Conservation (phyloP, 2,888 invertebrate species). For the Enoplolaimus lenunculus region DNA sequence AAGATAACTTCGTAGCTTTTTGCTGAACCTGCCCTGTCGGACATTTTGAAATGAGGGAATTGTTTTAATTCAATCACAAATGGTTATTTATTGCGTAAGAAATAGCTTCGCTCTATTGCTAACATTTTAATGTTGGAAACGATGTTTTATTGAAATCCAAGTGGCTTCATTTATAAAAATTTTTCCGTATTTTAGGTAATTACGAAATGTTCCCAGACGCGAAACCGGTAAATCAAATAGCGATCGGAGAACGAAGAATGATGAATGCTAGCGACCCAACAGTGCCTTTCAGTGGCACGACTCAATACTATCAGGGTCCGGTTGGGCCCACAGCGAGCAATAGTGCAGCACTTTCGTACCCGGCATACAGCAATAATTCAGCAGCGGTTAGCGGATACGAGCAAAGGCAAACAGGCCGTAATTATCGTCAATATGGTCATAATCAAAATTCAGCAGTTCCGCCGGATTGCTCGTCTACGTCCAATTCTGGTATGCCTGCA, state of each 20-base stretch:
- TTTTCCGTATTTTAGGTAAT: constrained; percentile 15
- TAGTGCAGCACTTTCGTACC: neutral
- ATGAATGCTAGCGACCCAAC: no score
- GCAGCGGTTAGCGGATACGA: neutral
- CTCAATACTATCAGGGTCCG: neutral
- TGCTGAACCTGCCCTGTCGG: no score
- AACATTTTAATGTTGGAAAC: no score
- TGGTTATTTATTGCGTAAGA: no score
- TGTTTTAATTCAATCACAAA: no score
- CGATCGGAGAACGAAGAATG: neutral
- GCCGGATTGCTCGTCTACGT: neutral
- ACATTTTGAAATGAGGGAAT: no score
- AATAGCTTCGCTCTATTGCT: no score
- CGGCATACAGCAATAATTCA: neutral
- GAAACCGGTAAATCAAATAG: constrained; percentile 18
- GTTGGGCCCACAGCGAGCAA: neutral
- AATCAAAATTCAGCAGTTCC: no score
- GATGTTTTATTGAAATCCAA: no score
- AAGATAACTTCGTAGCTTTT: no score
- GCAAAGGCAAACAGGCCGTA: neutral
- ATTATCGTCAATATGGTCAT: neutral
- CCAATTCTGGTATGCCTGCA: neutral
- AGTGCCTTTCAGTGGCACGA: neutral
- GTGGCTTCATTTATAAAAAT: no score
- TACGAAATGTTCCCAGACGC: constrained; percentile 16